phyloP scores from a whole-genome alignment of 2,797 vertebrate species.

The Oryzias sinensis region DNA sequence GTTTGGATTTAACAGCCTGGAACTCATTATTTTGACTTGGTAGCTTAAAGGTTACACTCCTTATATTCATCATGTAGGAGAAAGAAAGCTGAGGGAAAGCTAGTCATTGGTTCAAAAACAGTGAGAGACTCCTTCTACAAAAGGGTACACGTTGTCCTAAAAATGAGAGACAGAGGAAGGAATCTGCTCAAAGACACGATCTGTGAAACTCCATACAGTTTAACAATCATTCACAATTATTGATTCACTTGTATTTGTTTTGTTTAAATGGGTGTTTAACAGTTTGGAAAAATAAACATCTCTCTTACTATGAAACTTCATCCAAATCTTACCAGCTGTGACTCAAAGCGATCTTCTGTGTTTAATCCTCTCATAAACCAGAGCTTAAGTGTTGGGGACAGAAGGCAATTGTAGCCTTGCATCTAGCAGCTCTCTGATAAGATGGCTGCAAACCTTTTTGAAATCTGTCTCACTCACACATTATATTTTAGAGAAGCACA shows the following conservation, averaged over 20 bases:
- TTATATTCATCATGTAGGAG: conserved; percentile 14
- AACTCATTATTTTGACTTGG: conserved; percentile 57
- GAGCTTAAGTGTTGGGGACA: not conserved
- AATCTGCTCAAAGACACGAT: conserved; percentile 20
- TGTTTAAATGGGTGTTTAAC: conserved; percentile 13
- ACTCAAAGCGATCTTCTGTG: not conserved
- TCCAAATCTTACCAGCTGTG: not conserved
- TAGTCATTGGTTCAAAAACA: not conserved
- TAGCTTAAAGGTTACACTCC: conserved; percentile 29
- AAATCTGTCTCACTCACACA: too few species aligned
- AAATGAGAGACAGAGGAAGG: conserved; percentile 19
- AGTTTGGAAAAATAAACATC: conserved; percentile 7
- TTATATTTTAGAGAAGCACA: too few species aligned
- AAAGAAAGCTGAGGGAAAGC: conserved; percentile 3
- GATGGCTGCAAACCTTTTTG: too few species aligned
- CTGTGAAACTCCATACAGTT: conserved; percentile 16
- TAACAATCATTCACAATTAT: conserved; percentile 22
- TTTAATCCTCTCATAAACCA: not conserved
- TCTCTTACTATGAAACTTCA: not conserved
- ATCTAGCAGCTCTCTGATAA: too few species aligned
- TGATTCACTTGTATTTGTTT: conserved; percentile 20
- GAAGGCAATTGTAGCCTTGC: too few species aligned
- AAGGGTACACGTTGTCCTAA: conserved; percentile 30
- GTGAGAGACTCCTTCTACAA: conserved; percentile 12
- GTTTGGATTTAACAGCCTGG: conserved; percentile 44